These are phyloP conservation scores for Potorous gilbertii DNA, from an alignment of 2,797 vertebrate genomes.

Conservation along the genomic window DNA sequence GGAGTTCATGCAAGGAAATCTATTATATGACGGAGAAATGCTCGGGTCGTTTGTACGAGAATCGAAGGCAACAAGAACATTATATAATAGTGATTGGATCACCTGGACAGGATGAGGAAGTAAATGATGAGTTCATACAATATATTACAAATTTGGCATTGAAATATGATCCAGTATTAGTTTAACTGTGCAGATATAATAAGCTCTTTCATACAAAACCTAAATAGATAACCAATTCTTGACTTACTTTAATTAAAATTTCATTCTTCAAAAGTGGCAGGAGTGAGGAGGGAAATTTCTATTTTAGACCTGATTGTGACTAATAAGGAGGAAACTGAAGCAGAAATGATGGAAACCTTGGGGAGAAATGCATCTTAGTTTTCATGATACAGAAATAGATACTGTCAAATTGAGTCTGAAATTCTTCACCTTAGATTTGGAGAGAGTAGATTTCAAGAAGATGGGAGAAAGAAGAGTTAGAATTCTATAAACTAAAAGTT, in stretches of 20 bases:
- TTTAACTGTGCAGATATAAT: not conserved
- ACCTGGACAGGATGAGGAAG: not conserved
- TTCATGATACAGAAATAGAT: constrained; percentile 28
- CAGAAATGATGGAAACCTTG: not conserved
- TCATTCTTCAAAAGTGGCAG: not conserved
- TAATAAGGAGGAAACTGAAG: not conserved
- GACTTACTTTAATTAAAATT: not conserved
- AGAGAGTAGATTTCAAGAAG: not conserved
- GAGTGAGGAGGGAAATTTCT: not conserved
- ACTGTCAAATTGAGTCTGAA: not conserved
- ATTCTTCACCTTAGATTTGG: not conserved
- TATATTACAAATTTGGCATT: not conserved
- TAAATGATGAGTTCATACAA: not conserved
- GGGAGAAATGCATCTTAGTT: constrained; percentile 26
- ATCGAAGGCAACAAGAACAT: not conserved
- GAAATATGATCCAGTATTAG: not conserved
- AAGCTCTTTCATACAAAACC: not conserved
- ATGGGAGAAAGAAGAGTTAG: not conserved
- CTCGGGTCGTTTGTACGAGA: not conserved
- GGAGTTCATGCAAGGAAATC: not conserved
- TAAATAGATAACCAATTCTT: not conserved
- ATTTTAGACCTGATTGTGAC: not conserved
- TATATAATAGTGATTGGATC: not conserved
- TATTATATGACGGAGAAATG: not conserved
- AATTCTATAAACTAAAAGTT: not conserved